Conservation (phyloP, 1,140 invertebrate genomes). For the Dendrolimus punctatus region DNA sequence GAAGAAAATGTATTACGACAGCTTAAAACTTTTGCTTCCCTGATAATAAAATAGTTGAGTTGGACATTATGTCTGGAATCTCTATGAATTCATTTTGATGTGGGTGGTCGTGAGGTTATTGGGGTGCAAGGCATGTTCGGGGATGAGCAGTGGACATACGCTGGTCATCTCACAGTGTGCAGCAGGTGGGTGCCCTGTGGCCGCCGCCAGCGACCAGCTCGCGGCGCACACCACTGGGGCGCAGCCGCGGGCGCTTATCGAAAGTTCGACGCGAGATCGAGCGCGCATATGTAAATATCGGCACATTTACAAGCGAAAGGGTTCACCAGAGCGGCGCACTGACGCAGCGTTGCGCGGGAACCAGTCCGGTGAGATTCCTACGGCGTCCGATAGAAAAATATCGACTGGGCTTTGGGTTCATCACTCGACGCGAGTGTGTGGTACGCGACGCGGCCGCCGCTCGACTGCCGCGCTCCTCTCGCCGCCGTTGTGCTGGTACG, state of each 20-base stretch:
- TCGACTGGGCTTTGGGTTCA: conserved; percentile 58
- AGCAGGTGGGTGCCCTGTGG: conserved; percentile 14
- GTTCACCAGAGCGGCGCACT: conserved; percentile 70
- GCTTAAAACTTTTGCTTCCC: no score
- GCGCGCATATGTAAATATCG: conserved; percentile 70
- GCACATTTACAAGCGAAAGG: conserved; percentile 71
- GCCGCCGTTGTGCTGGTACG: conserved; percentile 57
- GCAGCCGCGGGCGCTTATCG: conserved; percentile 52
- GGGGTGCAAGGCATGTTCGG: conserved; percentile 2
- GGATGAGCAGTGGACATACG: conserved; percentile 37
- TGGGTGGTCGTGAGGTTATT: background rate
- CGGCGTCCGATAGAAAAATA: conserved; percentile 66
- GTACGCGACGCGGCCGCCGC: conserved; percentile 55
- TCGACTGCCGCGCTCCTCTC: conserved; percentile 63
- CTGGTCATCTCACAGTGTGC: conserved; percentile 50
- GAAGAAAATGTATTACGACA: no score
- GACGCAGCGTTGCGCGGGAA: conserved; percentile 66
- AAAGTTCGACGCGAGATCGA: conserved; percentile 68
- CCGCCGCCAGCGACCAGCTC: conserved; percentile 30
- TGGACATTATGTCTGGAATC: no score
- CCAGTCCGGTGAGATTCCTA: conserved; percentile 70
- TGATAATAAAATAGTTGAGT: no score
- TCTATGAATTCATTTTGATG: no score
- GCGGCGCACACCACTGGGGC: conserved; percentile 32
- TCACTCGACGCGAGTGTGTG: conserved; percentile 58